phyloP scores from a whole-genome alignment of 2,888 invertebrate species.

The Chrysolina haemoptera region DNA sequence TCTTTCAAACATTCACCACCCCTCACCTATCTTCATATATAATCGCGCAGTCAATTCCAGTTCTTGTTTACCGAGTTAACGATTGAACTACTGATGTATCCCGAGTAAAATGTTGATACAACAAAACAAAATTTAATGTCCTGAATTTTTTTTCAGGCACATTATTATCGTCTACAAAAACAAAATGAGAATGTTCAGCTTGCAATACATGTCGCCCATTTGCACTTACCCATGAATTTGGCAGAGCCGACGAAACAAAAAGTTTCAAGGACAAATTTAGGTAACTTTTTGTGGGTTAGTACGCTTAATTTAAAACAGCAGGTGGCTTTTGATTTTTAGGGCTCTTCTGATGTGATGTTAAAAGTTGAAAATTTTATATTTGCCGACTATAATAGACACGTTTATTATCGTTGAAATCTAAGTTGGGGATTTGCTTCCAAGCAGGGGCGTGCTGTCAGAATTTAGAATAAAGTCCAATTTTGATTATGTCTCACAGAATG shows the following conservation, averaged over 20 bases:
- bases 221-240: constrained; percentile 50
- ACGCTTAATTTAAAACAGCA: constrained; percentile 57
- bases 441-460: constrained; percentile 17
- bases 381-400: constrained; percentile 7
- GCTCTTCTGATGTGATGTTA: constrained; percentile 34
- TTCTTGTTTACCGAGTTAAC: too few relatives aligned
- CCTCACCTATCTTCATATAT: too few relatives aligned
- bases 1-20: too few relatives aligned
- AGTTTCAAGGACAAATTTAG: constrained; percentile 57
- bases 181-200: constrained; percentile 23
- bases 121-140: constrained; percentile 14
- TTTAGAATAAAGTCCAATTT: too few relatives aligned
- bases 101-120: constrained; percentile 1
- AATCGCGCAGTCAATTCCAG: too few relatives aligned
- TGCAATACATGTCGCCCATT: constrained; percentile 38
- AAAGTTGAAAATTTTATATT: constrained; percentile 29
- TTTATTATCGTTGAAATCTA: constrained; percentile 35
- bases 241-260: constrained; percentile 43
- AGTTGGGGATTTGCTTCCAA: constrained; percentile 18
- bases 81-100: background rate
- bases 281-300: constrained; percentile 57
- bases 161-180: constrained; percentile 25
- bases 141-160: background rate
- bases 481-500: too few relatives aligned
- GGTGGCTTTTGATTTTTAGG: constrained; percentile 52